Conservation (phyloP, 2,113 vertebrate genomes). For the Gymnogyps californianus region DNA sequence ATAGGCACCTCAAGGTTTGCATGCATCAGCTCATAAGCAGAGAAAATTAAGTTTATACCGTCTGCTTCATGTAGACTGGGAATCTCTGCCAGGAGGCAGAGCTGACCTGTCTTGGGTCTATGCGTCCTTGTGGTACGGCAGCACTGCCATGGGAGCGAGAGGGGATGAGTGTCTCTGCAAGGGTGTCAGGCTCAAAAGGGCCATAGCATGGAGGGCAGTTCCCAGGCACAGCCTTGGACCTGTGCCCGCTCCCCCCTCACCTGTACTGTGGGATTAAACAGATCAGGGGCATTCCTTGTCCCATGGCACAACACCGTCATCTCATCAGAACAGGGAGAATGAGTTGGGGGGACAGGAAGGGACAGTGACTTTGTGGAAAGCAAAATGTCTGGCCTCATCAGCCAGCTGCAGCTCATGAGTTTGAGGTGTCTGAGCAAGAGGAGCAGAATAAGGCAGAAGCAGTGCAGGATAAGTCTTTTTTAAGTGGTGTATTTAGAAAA, state of each 20-base stretch:
- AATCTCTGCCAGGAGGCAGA: not conserved
- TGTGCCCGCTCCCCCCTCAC: fast-evolving
- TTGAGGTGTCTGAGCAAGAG: not conserved
- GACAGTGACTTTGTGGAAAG: not conserved
- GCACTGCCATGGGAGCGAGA: not conserved
- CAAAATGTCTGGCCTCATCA: not conserved
- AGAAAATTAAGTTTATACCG: not conserved
- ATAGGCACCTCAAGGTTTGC: not conserved
- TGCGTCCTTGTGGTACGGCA: not conserved
- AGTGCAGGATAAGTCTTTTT: not conserved
- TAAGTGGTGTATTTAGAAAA: not conserved
- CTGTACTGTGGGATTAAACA: not conserved
- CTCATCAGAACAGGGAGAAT: not conserved
- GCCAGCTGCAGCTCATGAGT: not conserved
- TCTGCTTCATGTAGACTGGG: not conserved
- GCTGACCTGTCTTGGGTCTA: not conserved
- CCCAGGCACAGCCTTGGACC: not conserved
- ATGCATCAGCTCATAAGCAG: not conserved
- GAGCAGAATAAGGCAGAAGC: not conserved
- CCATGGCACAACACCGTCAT: not conserved
- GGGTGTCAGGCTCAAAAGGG: not conserved
- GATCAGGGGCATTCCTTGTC: not conserved
- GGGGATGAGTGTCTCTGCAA: not conserved
- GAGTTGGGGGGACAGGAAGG: not conserved
- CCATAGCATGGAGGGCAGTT: not conserved